phyloP scores from a whole-genome alignment of 2,797 vertebrate species.

The Sebastes jordani region DNA sequence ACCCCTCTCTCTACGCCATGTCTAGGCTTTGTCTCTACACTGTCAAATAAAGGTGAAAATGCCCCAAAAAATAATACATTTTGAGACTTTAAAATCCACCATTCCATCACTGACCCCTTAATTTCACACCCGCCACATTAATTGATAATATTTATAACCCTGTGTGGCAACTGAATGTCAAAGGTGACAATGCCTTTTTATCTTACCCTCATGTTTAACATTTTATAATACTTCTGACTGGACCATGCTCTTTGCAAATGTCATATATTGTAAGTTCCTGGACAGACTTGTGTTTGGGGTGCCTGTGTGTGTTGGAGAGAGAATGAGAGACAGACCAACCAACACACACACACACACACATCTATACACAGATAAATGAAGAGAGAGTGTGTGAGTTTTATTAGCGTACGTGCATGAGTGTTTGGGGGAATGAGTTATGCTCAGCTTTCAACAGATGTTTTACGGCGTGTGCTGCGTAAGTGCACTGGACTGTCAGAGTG shows the following conservation, averaged over 20 bases:
- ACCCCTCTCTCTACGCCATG: neutral
- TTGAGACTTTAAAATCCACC: neutral
- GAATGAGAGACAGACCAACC: neutral
- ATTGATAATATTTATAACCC: slow-evolving; percentile 3
- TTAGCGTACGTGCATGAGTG: slow-evolving; percentile 35
- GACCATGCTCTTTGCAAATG: slow-evolving; percentile 27
- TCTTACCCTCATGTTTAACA: neutral
- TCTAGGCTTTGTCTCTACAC: neutral
- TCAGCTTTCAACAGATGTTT: slow-evolving; percentile 72
- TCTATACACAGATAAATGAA: slow-evolving; percentile 39
- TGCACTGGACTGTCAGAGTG: slow-evolving; percentile 67
- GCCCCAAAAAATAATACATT: neutral
- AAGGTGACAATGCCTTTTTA: neutral
- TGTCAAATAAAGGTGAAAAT: neutral
- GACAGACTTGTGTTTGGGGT: neutral
- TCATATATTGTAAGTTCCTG: slow-evolving; percentile 2
- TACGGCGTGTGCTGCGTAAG: slow-evolving; percentile 59
- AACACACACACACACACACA: neutral
- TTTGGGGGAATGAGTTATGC: slow-evolving; percentile 65
- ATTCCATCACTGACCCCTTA: slow-evolving; percentile 3
- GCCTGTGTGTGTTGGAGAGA: neutral
- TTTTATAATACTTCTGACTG: slow-evolving; percentile 1
- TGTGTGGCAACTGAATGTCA: neutral
- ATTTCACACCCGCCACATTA: neutral
- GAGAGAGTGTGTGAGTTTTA: slow-evolving; percentile 39